phyloP scores from a whole-genome alignment of 2,113 vertebrate species.

The Chauna torquata region DNA sequence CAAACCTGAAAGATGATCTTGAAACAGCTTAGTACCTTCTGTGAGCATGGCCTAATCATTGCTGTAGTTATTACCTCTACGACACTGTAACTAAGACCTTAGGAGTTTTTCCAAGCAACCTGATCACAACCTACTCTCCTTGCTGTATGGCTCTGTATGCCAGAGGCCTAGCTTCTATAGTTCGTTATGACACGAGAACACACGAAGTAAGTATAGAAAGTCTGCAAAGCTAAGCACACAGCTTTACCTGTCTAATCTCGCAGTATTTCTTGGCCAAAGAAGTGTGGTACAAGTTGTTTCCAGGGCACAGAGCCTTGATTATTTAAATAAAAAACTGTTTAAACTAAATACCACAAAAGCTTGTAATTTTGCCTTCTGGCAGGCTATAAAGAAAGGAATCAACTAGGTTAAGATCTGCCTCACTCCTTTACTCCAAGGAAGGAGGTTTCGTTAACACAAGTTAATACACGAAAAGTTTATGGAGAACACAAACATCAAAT shows the following conservation, averaged over 20 bases:
- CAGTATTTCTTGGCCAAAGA: background rate
- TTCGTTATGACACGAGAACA: background rate
- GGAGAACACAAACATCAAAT: background rate
- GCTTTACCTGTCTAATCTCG: background rate
- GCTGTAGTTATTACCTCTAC: background rate
- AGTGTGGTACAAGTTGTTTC: background rate
- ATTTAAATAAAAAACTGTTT: background rate
- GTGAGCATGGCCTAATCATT: background rate
- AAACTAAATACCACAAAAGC: background rate
- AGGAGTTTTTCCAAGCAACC: background rate
- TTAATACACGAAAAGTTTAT: fast-evolving
- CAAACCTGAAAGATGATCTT: background rate
- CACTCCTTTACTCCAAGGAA: background rate
- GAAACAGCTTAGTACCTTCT: background rate
- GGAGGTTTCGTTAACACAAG: background rate
- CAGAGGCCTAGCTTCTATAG: background rate
- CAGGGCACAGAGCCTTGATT: background rate
- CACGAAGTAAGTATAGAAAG: background rate
- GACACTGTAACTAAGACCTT: background rate
- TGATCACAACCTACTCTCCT: background rate
- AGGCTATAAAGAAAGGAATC: background rate
- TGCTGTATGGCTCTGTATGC: fast-evolving
- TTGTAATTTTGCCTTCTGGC: background rate
- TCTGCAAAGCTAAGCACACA: background rate
- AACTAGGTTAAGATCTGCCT: background rate